Evolutionary conservation across 2,888 invertebrate genomes (phyloP).

Genomic region (Dysmachus trigonus): DNA sequence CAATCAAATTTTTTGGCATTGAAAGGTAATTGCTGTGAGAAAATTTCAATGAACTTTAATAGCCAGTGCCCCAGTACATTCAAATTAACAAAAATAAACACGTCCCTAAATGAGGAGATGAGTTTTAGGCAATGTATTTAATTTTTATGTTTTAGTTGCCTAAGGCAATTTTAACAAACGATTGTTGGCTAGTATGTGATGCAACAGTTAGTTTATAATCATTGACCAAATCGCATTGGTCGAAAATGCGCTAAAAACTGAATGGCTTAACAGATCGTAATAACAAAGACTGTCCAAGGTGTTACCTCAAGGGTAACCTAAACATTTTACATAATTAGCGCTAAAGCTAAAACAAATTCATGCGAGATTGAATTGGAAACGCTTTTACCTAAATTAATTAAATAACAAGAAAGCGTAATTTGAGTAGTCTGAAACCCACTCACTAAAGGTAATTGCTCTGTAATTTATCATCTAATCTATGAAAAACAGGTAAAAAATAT

Average conservation of each 20-base stretch:
- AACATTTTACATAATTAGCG: constrained; percentile 15
- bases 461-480: not conserved
- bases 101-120: not conserved
- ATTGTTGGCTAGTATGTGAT: not conserved
- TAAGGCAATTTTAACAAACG: not conserved
- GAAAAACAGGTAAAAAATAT: not conserved
- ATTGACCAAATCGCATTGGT: not conserved
- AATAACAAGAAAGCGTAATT: constrained; percentile 34
- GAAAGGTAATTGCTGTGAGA: not conserved
- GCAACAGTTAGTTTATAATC: not conserved
- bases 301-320: constrained; percentile 11
- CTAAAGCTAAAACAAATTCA: not conserved
- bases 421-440: not conserved
- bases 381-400: constrained; percentile 25
- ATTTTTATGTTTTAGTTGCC: not conserved
- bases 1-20: not conserved
- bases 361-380: constrained; percentile 10
- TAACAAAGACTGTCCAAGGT: not conserved
- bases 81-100: not conserved
- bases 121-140: not conserved
- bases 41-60: not conserved
- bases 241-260: not conserved
- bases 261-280: not conserved
- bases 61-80: not conserved
- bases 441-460: not conserved